phyloP scores from a whole-genome alignment of 2,888 invertebrate species.

The Crossocerus cetratus region DNA sequence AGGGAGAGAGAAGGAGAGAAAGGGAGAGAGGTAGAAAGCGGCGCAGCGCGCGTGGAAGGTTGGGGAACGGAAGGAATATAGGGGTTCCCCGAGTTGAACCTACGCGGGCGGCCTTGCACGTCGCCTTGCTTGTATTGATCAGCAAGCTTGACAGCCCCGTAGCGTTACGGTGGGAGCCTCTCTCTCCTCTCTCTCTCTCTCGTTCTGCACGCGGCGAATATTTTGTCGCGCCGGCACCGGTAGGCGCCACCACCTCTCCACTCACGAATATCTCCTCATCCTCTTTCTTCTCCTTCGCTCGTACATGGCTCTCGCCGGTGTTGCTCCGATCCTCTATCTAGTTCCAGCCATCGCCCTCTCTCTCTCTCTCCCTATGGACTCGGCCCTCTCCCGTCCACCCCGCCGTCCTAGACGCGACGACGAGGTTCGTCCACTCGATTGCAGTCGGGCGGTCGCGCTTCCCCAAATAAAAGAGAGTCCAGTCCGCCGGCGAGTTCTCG shows the following conservation, averaged over 20 bases:
- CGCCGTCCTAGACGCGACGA: neutral
- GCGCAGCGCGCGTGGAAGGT: slow-evolving; percentile 43
- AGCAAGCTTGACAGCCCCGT: slow-evolving; percentile 70
- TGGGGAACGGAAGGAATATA: slow-evolving; percentile 48
- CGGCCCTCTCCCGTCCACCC: no score
- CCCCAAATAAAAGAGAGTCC: no score
- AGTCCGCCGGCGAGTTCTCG: no score
- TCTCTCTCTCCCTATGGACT: no score
- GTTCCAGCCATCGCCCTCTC: no score
- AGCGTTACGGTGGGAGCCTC: slow-evolving; percentile 62
- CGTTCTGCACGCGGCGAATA: slow-evolving; percentile 36
- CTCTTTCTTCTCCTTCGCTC: slow-evolving; percentile 1
- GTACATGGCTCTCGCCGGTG: neutral
- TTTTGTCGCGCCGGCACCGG: slow-evolving; percentile 43
- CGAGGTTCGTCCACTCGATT: slow-evolving; percentile 3
- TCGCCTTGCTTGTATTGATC: slow-evolving; percentile 75
- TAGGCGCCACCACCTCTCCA: slow-evolving; percentile 25
- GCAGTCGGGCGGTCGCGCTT: neutral
- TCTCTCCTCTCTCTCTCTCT: slow-evolving; percentile 27
- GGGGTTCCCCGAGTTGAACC: slow-evolving; percentile 63
- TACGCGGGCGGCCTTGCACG: slow-evolving; percentile 75
- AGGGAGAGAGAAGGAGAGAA: slow-evolving; percentile 16
- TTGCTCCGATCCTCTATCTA: no score
- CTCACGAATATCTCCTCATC: slow-evolving; percentile 13
- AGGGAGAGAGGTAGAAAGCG: slow-evolving; percentile 16